Evolutionary conservation across 2,113 vertebrate genomes (phyloP), one percentile per base, ranked within the genome.

Genomic region (Erpornis zantholeuca): DNA sequence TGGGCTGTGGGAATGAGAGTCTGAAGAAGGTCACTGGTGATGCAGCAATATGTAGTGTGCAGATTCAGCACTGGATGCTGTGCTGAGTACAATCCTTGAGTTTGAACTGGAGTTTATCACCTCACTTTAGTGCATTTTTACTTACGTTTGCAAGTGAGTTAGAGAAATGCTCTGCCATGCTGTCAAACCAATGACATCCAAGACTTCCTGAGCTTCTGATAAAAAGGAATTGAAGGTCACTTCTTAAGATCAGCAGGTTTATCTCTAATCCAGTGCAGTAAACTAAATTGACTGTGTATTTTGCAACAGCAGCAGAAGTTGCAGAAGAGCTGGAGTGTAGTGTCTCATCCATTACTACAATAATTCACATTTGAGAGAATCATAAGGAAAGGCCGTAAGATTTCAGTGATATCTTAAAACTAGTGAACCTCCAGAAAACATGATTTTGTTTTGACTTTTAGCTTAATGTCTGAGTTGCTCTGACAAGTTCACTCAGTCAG

Each of bases 141-240:
- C 77, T 89, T 69, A 64, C 4, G 31, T 79, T 85, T 94, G 65
- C 83, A 82, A 92, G 71, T 38, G 45, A 71, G 60, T 53, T 86
- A 73, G 29, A 78, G 66, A 76, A 91, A 53, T 52, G n/a, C 7
- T 90, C 33, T 90, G 44, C 56, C 3, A 4, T 61, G 61, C 73
- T 95, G 69, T 77, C 81, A 87, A 82, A 82, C 33, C 33, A 76
- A 56, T 89, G 70, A 70, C 78, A 88, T 65, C 65, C 54, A 83
- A 72, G 90, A 42, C 60, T 93, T 83, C 45, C 25, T 82, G 83
- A 93, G 70, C 49, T 95, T 83, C 59, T 59, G 65, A 94, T 86
- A 80, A 90, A 83, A 91, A 90, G 86, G 95, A 94, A 95, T 86
- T 96, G 75, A 88, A 96, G 94, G 92, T 97, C 76, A 72, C 25